Conservation (phyloP, 2,113 vertebrate genomes). For the Gasterosteus aculeatus region DNA sequence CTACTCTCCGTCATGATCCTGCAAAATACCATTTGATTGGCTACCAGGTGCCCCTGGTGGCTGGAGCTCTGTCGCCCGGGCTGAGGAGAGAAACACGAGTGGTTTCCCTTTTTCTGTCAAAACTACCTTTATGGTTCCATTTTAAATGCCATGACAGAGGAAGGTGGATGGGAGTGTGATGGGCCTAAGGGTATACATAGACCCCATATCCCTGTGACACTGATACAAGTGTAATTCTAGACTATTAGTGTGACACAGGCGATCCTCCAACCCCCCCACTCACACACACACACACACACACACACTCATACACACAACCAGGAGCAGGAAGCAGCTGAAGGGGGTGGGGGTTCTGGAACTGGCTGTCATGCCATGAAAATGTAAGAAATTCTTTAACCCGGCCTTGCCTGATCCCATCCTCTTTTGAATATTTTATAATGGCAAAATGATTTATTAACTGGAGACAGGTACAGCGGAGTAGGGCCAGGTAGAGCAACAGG, state of each 20-base stretch:
- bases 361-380: constrained; percentile 92
- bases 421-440: constrained; percentile 94
- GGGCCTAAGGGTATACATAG: constrained; percentile 95
- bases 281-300: constrained; percentile 33
- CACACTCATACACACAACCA: constrained; percentile 48
- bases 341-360: constrained; percentile 83
- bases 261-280: constrained; percentile 77
- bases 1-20: constrained; percentile 86
- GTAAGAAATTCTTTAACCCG: constrained; percentile 96
- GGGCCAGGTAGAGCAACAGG: constrained; percentile 78
- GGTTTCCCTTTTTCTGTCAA: constrained; percentile 87
- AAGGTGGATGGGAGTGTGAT: constrained; percentile 84
- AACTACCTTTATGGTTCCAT: constrained; percentile 92
- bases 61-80: constrained; percentile 81
- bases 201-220: constrained; percentile 93
- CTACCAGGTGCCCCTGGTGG: constrained; percentile 85
- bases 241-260: constrained; percentile 93
- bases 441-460: constrained; percentile 92
- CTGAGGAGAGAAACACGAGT: constrained; percentile 81
- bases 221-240: constrained; percentile 97
- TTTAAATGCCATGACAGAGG: constrained; percentile 94
- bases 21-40: constrained; percentile 86
- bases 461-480: constrained; percentile 84
- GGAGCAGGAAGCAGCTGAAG: constrained; percentile 87
- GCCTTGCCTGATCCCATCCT: constrained; percentile 82